Base-by-base conservation (phyloP, 2,797 vertebrate species). In the Xiphorhynchus erythropygius region DNA sequence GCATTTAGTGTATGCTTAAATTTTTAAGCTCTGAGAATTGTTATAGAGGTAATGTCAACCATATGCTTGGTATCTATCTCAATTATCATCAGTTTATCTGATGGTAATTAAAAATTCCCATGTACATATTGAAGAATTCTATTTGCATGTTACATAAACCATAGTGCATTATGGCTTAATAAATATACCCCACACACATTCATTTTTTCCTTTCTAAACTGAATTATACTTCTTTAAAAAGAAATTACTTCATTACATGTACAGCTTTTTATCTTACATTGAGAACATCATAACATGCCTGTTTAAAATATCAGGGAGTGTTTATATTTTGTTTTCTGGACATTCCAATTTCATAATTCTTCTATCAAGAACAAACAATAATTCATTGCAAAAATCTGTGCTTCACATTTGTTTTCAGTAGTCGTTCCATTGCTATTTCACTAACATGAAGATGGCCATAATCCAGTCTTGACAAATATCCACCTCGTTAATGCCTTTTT, bases 401-500 rank as follows among this genome's bases (percentile, higher is more conserved):
- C 53, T 87, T 96, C 89, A 68, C 73, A 75, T 53, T 56, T 78
- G 33, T 85, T 93, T 90, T 81, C 84, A 28, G 13, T 53, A 94
- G 88, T 79, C 67, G 89, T 93, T 84, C 96, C 78, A 93, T n/a
- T 95, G 93, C 88, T 77, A 89, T 90, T 90, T 87, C 76, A 93
- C 89, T 89, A 93, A 87, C 17, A 46, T 2, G 27, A 87, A 95
- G 93, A 92, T 90, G 80, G 82, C 77, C 77, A 78, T 62, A 92
- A 96, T 96, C 95, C 85, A 96, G 83, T 86, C 87, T 91, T 97
- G 97, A 98, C 96, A 98, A 96, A 94, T 64, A 95, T 56, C 89
- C 93, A 84, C 93, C 95, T 97, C 96, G 97, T 97, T 97, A 98
- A 96, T 94, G 95, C 74, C 84, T 95, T 96, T 97, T 96, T 97